Evolutionary conservation across 2,113 vertebrate species (phyloP).

Genomic region (Vanacampus margaritifer): DNA sequence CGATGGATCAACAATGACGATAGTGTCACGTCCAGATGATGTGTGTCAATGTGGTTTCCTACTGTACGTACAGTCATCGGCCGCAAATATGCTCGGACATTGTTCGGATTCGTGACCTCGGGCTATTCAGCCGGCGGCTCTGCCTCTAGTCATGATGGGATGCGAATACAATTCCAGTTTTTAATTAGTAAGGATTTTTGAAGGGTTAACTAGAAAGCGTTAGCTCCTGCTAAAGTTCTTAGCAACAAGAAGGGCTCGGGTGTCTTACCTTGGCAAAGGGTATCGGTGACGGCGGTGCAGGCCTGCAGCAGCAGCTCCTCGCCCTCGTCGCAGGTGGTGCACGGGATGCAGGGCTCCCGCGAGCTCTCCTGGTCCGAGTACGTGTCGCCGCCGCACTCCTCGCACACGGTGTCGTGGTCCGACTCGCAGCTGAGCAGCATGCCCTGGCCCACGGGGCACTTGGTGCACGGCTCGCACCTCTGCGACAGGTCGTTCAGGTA

Average conservation of each 20-base stretch:
- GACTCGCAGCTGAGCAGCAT: slow-evolving; percentile 78
- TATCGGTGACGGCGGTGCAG: slow-evolving; percentile 76
- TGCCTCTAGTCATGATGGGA: neutral
- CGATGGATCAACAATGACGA: slow-evolving; percentile 42
- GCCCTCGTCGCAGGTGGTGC: slow-evolving; percentile 83
- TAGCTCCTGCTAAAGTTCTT: no score
- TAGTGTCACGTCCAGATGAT: slow-evolving; percentile 44
- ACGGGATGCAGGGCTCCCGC: slow-evolving; percentile 90
- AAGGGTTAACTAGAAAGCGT: no score
- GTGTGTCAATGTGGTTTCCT: slow-evolving; percentile 19
- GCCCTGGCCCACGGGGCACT: slow-evolving; percentile 81
- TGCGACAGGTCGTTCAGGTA: slow-evolving; percentile 59
- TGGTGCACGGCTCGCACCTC: slow-evolving; percentile 77
- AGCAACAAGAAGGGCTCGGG: no score
- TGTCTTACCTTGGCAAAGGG: slow-evolving; percentile 79
- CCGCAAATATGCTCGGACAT: slow-evolving; percentile 15
- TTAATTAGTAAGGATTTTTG: no score
- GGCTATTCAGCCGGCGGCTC: slow-evolving; percentile 35
- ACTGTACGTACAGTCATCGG: slow-evolving; percentile 22
- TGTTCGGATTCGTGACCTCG: slow-evolving; percentile 21
- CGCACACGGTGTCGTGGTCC: slow-evolving; percentile 82
- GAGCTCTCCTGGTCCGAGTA: slow-evolving; percentile 90
- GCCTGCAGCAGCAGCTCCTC: slow-evolving; percentile 64
- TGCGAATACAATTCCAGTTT: neutral
- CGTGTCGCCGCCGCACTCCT: slow-evolving; percentile 79